A percentile compares a stretch with the other conserved stretches of the same genome.
Conservation (phyloP, 2,888 invertebrate genomes). For the Scaptomyza cyrtandrae region DNA sequence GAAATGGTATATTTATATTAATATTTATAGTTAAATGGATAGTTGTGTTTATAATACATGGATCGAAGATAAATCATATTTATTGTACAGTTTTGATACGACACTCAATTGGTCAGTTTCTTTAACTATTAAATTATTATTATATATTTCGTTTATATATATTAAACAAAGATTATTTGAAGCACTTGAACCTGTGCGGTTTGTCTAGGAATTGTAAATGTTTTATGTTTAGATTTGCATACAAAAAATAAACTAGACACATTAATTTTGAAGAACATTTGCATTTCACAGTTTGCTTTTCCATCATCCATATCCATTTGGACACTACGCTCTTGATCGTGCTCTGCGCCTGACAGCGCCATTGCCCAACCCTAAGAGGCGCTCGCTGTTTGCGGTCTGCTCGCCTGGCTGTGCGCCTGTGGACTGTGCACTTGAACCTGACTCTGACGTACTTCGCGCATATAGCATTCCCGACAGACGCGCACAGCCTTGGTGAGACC, state of each 20-base stretch:
- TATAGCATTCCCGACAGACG: slow-evolving; percentile 88
- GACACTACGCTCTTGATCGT: slow-evolving; percentile 11
- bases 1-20: slow-evolving; percentile 7
- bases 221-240: slow-evolving; percentile 36
- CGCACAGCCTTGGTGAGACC: slow-evolving; percentile 96
- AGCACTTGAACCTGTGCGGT: slow-evolving; percentile 33
- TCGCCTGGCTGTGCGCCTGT: slow-evolving; percentile 35
- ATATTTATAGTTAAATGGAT: slow-evolving; percentile 33
- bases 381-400: slow-evolving; percentile 63
- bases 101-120: slow-evolving; percentile 64
- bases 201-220: slow-evolving; percentile 46
- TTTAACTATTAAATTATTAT: slow-evolving; percentile 14
- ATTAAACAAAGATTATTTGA: slow-evolving; percentile 25
- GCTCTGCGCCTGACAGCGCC: slow-evolving; percentile 60
- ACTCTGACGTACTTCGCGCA: slow-evolving; percentile 68
- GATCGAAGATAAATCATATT: slow-evolving; percentile 38
- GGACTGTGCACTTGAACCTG: slow-evolving; percentile 17
- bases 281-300: slow-evolving; percentile 78
- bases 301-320: slow-evolving; percentile 29
- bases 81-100: slow-evolving; percentile 64
- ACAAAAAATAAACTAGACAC: slow-evolving; percentile 46
- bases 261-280: slow-evolving; percentile 58
- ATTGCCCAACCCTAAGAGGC: slow-evolving; percentile 73
- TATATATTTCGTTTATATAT: neutral
- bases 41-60: slow-evolving; percentile 43